Conservation (phyloP, 1,140 invertebrate genomes). For the Grapholita molesta region DNA sequence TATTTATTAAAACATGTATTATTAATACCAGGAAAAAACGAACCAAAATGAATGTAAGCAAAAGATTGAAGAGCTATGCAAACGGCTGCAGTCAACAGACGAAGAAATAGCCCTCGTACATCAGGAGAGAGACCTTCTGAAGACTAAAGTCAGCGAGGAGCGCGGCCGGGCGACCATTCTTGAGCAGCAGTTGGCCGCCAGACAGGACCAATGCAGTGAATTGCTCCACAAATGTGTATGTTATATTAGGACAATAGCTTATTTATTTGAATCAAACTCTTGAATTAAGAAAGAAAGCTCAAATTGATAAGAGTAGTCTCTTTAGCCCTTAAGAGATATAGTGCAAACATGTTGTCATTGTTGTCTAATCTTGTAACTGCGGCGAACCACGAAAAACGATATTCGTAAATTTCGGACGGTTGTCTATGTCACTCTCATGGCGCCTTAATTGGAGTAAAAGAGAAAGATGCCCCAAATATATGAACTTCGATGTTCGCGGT, state of each 20-base stretch:
- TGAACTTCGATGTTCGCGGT: no score
- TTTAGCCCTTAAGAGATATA: no score
- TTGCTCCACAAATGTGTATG: slow-evolving; percentile 60
- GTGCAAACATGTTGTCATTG: no score
- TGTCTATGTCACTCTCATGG: no score
- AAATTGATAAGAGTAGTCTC: no score
- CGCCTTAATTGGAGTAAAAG: no score
- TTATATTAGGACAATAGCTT: slow-evolving; percentile 16
- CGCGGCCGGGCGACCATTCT: slow-evolving; percentile 45
- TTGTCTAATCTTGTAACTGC: no score
- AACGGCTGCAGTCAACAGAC: slow-evolving; percentile 33
- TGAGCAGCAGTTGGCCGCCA: slow-evolving; percentile 53
- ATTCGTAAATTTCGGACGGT: no score
- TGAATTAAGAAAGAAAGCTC: no score
- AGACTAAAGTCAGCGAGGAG: slow-evolving; percentile 75
- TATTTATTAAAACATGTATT: not conserved
- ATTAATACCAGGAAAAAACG: slow-evolving; percentile 45
- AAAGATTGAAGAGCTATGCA: slow-evolving; percentile 39
- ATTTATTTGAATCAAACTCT: not conserved
- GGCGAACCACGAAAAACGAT: no score
- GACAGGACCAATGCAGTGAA: slow-evolving; percentile 49
- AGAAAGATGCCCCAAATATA: no score
- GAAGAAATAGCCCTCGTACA: slow-evolving; percentile 37
- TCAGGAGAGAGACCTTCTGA: slow-evolving; percentile 65
- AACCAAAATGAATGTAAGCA: slow-evolving; percentile 48